Percentiles rank a stretch among this genome's conserved stretches.
Evolutionary conservation across 2,888 invertebrate genomes (phyloP).

Genomic region (Eledona agricola): DNA sequence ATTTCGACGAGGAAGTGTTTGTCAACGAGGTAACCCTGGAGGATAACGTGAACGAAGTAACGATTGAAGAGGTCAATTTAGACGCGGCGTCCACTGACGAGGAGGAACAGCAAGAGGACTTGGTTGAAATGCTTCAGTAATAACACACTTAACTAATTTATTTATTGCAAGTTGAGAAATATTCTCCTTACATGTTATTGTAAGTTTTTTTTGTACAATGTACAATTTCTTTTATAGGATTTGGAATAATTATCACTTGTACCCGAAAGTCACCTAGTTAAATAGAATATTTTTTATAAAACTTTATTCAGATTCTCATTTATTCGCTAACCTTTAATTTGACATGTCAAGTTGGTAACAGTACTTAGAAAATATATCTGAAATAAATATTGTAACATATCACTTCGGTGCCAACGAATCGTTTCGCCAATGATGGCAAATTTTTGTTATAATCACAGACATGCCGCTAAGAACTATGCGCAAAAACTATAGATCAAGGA

Average conservation of each 20-base stretch:
- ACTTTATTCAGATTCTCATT: constrained; percentile 32
- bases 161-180: constrained; percentile 37
- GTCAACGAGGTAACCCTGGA: constrained; percentile 61
- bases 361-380: constrained; percentile 35
- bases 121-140: constrained; percentile 35
- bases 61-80: constrained; percentile 49
- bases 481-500: no score
- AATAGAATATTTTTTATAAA: constrained; percentile 38
- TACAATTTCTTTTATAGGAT: constrained; percentile 38
- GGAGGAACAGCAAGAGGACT: constrained; percentile 24
- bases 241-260: constrained; percentile 34
- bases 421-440: constrained; percentile 33
- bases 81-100: constrained; percentile 21
- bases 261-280: constrained; percentile 31
- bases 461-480: constrained; percentile 34
- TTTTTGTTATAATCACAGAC: constrained; percentile 44
- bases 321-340: constrained; percentile 33
- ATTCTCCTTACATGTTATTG: constrained; percentile 36
- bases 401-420: background rate
- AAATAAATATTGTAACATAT: constrained; percentile 28
- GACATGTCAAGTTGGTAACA: constrained; percentile 32
- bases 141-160: constrained; percentile 36
- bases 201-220: constrained; percentile 40
- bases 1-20: constrained; percentile 51
- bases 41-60: constrained; percentile 56